These are phyloP conservation scores for Ophion slaviceki DNA, from an alignment of 2,888 invertebrate genomes.

Conservation along the genomic window DNA sequence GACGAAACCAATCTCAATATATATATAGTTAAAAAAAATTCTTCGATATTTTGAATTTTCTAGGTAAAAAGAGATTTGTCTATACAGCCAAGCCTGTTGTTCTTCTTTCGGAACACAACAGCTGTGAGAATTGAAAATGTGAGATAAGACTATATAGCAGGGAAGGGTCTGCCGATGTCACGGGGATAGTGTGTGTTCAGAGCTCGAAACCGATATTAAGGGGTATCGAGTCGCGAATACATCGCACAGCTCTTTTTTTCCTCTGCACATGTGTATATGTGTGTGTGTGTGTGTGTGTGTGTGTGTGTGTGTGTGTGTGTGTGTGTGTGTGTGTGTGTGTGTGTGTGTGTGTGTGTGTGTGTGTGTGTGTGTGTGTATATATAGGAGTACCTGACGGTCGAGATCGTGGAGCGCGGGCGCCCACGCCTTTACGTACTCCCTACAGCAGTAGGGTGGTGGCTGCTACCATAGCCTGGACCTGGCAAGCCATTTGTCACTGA, in stretches of 20 bases:
- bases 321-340: no score
- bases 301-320: no score
- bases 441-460: slow-evolving; percentile 55
- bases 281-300: no score
- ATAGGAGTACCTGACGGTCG: slow-evolving; percentile 34
- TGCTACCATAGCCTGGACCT: slow-evolving; percentile 75
- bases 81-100: not conserved
- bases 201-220: slow-evolving; percentile 73
- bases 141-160: slow-evolving; percentile 16
- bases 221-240: slow-evolving; percentile 69
- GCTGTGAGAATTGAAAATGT: slow-evolving; percentile 41
- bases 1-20: not conserved
- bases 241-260: slow-evolving; percentile 20
- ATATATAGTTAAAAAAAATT: not conserved
- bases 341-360: no score
- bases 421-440: slow-evolving; percentile 42
- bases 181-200: slow-evolving; percentile 55
- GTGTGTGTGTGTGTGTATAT: no score
- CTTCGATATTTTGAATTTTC: not conserved
- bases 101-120: slow-evolving; percentile 20
- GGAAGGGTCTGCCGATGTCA: slow-evolving; percentile 32
- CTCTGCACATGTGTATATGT: not conserved
- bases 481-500: slow-evolving; percentile 79
- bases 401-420: slow-evolving; percentile 44
- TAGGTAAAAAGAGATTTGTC: not conserved